These are phyloP conservation scores for Synanthedon vespiformis DNA, from an alignment of 2,888 invertebrate species.

Conservation along the genomic window DNA sequence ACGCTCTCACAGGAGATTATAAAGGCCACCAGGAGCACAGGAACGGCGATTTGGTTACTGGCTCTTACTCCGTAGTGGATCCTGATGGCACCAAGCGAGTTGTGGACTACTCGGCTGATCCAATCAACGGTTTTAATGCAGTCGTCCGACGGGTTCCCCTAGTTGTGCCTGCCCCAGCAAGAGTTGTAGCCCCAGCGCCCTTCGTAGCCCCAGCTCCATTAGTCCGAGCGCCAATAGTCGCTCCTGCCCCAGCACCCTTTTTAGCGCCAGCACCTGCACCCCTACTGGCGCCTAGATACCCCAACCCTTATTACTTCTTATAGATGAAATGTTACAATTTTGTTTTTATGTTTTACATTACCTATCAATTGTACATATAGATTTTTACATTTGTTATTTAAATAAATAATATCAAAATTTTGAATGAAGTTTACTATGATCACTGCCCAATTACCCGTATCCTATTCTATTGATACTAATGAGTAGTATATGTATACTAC, in stretches of 20 bases:
- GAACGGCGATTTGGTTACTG: conserved; percentile 69
- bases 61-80: conserved; percentile 67
- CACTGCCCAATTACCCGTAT: too few relatives aligned
- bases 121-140: conserved; percentile 70
- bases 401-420: conserved; percentile 11
- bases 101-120: conserved; percentile 69
- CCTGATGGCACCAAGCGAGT: conserved; percentile 69
- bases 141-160: conserved; percentile 68
- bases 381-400: conserved; percentile 56
- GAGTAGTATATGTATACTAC: too few relatives aligned
- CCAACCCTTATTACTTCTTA: conserved; percentile 46
- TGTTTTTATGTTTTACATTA: conserved; percentile 39
- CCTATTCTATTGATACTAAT: too few relatives aligned
- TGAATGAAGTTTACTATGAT: neutral
- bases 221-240: conserved; percentile 21
- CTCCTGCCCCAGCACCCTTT: conserved; percentile 22
- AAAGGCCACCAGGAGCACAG: conserved; percentile 70
- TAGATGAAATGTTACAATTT: conserved; percentile 65
- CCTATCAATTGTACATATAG: conserved; percentile 23
- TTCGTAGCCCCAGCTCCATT: conserved; percentile 27
- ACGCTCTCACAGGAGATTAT: conserved; percentile 70
- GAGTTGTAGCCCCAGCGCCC: conserved; percentile 29
- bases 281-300: conserved; percentile 37
- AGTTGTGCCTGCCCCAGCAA: conserved; percentile 26
- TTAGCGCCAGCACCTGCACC: conserved; percentile 26